Conservation (phyloP, 2,113 vertebrate genomes). For the Lepisosteus oculatus region DNA sequence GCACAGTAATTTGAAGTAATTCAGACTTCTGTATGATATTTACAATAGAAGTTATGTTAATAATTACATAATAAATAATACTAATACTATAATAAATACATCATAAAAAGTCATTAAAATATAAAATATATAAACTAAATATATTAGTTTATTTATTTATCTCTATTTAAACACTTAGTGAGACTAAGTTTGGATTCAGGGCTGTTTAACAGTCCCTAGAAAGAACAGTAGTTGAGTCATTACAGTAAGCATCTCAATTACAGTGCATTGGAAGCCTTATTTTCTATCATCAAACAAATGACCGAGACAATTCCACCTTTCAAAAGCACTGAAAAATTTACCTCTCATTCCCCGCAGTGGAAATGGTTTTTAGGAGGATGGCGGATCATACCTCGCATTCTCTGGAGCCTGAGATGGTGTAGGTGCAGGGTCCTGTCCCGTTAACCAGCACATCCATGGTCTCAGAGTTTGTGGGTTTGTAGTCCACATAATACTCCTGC, state of each 20-base stretch:
- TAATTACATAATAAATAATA: neutral
- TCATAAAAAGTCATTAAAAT: constrained; percentile 22
- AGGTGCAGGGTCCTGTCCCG: constrained; percentile 94
- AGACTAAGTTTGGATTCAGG: neutral
- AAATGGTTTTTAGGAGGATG: constrained; percentile 91
- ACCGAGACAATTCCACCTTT: constrained; percentile 20
- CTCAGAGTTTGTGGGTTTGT: constrained; percentile 97
- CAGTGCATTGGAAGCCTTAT: constrained; percentile 52
- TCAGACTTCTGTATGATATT: neutral
- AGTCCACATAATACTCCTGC: constrained; percentile 99
- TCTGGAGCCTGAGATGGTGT: constrained; percentile 98
- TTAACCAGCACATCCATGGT: constrained; percentile 97
- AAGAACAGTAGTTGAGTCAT: constrained; percentile 24
- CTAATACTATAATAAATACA: constrained; percentile 37
- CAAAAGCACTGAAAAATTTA: constrained; percentile 77
- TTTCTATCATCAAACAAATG: constrained; percentile 29
- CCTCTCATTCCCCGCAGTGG: constrained; percentile 92
- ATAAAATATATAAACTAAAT: neutral
- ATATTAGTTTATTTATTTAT: constrained; percentile 6
- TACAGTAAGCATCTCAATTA: constrained; percentile 47
- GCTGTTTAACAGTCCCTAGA: constrained; percentile 42
- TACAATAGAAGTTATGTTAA: too few species aligned
- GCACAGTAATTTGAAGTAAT: constrained; percentile 56
- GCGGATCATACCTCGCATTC: constrained; percentile 98
- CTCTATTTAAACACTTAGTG: neutral